Conservation (phyloP, 2,113 vertebrate species). For the Dendrocopos noguchii region DNA sequence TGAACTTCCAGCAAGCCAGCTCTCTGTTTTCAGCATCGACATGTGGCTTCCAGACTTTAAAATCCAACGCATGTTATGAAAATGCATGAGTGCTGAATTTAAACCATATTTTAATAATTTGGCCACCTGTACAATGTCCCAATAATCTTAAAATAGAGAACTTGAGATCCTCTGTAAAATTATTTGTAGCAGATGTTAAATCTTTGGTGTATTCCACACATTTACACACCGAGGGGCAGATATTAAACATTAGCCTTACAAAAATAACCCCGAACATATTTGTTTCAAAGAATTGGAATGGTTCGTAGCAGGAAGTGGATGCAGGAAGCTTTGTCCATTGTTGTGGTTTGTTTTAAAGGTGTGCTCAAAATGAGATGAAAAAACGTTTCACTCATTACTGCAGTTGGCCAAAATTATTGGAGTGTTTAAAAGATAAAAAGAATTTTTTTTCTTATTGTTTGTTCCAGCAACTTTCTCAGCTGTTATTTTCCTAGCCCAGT, state of each 20-base stretch:
- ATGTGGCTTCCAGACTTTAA: constrained; percentile 69
- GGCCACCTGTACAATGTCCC: constrained; percentile 67
- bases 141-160: constrained; percentile 63
- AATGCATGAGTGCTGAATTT: constrained; percentile 21
- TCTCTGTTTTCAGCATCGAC: background rate
- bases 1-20: constrained; percentile 15
- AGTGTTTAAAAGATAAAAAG: constrained; percentile 50
- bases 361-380: constrained; percentile 11
- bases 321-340: constrained; percentile 9
- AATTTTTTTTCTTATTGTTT: background rate
- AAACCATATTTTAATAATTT: constrained; percentile 70
- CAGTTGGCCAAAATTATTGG: constrained; percentile 9
- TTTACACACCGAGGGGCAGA: constrained; percentile 35
- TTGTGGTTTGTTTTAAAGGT: constrained; percentile 65
- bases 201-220: constrained; percentile 37
- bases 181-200: constrained; percentile 71
- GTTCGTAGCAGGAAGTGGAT: constrained; percentile 16
- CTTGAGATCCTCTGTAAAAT: constrained; percentile 44
- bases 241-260: constrained; percentile 12
- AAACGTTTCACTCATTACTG: background rate
- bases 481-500: background rate
- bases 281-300: constrained; percentile 54
- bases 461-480: constrained; percentile 4
- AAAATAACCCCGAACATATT: constrained; percentile 52
- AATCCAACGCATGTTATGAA: constrained; percentile 17